Evolutionary conservation across 2,888 invertebrate genomes (phyloP), one percentile per base, ranked within the genome.

Genomic region (Pemphredon lugubris): DNA sequence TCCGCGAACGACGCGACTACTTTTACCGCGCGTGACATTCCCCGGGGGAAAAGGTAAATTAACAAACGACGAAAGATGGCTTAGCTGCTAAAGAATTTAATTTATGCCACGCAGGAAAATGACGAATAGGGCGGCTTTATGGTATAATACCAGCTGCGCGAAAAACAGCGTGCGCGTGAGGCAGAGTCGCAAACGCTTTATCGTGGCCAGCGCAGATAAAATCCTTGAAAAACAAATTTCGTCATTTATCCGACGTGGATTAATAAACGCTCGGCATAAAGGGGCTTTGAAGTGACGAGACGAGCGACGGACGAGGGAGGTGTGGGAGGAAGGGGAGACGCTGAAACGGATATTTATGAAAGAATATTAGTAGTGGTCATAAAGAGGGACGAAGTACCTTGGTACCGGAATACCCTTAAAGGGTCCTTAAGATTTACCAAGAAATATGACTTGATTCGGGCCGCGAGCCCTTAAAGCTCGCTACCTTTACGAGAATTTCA

Each of bases 341-440:
- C 34, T n/a, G n/a, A n/a, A 34, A 16, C 32, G 44, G 60, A 44
- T 61, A 61, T 61, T 61, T 53, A 54, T 47, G 30, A 48, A 30
- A 18, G 48, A 13, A 23, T 34, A 32, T 18, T 14, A 21, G 26
- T n/a, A 34, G 9, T 16, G 50, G 50, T 23, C n/a, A 20, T 26
- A 44, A 34, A 60, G 45, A n/a, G 9, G 30, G 59, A n/a, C n/a
- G 16, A 44, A 48, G 30, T 34, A 69, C 16, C n/a, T 55, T 37
- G 34, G 32, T 6, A 14, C 42, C 26, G n/a, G 14, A 23, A 42
- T 23, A 34, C 20, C 13, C n/a, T 6, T 16, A 32, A 45, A 32
- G 39, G 42, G 26, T 37, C 18, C 14, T 58, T n/a, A 13, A 47
- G 32, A 60, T 57, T 61, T 48, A 30, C 34, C 18, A 45, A 37